Percentiles rank a stretch among this genome's conserved stretches.
Evolutionary conservation across 2,888 invertebrate genomes (phyloP).

Genomic region (Epirrhoe tristata): DNA sequence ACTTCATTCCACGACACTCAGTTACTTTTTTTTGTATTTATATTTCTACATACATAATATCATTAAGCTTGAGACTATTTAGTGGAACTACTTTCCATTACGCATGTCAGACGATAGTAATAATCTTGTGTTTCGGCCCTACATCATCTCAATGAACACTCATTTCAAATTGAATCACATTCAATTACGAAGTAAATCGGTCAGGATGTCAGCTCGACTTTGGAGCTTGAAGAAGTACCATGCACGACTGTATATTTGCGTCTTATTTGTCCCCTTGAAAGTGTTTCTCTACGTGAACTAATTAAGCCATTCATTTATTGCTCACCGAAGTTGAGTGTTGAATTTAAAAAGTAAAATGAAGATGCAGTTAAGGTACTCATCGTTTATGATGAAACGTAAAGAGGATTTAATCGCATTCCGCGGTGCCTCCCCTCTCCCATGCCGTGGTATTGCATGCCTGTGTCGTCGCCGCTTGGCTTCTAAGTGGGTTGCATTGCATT

Average conservation of each 20-base stretch:
- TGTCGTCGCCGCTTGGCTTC: conserved; percentile 49
- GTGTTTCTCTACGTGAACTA: conserved; percentile 16
- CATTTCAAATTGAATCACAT: conserved; percentile 67
- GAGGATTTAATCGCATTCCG: conserved; percentile 74
- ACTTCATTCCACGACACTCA: no score
- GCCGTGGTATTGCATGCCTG: conserved; percentile 57
- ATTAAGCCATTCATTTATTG: conserved; percentile 24
- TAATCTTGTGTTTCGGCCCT: conserved; percentile 46
- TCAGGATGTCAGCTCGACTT: conserved; percentile 61
- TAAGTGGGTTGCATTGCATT: conserved; percentile 55
- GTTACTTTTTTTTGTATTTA: no score
- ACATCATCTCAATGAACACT: conserved; percentile 59
- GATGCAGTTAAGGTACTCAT: conserved; percentile 47
- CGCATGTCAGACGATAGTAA: conserved; percentile 6
- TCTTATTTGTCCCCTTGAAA: conserved; percentile 42
- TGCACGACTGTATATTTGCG: conserved; percentile 41
- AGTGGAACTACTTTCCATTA: not conserved
- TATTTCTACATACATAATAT: no score
- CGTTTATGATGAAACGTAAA: conserved; percentile 66
- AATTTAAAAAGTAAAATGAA: conserved; percentile 50
- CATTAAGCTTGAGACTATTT: no score
- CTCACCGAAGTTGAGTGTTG: conserved; percentile 30
- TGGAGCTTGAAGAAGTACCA: conserved; percentile 41
- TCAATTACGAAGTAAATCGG: conserved; percentile 68
- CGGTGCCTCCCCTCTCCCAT: conserved; percentile 62